Base-by-base conservation (phyloP, 2,888 invertebrate genomes). In the Mechanitis messenoides region DNA sequence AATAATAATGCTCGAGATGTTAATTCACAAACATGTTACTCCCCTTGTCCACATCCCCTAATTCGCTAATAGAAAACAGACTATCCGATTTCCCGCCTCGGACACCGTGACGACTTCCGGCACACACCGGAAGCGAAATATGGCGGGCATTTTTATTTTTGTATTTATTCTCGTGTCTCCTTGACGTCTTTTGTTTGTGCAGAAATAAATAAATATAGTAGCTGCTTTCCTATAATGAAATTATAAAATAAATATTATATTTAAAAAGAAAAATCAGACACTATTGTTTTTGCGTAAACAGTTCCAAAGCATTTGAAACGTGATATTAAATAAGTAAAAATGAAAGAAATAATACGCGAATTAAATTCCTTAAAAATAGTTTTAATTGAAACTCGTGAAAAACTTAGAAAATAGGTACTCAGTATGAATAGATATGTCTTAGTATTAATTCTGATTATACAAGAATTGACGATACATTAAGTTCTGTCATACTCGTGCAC, bases 21-120 rank as follows among this genome's bases (percentile, higher is more conserved):
- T 78, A 77, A 81, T 80, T 81, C 77, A 73, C 76, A 71, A 71
- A 71, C 71, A 70, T 67, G 63, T 72, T 73, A 67, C 61, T 60
- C 45, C 68, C 62, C 47, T 61, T 63, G 56, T 61, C 67, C 62
- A 64, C 61, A 69, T 76, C 85, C 87, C 87, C 87, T 86, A 87
- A 87, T 87, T 84, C 87, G 83, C 80, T 88, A 87, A 88, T 87
- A 87, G 87, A 87, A 85, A 83, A 79, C 83, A 78, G 80, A 80
- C 76, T 82, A 85, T 85, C 84, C 78, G 79, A 84, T 86, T 81
- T 84, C 86, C 78, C 73, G 68, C 69, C 73, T 66, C 77, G 80
- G 78, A 79, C 79, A 78, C 74, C 74, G 78, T 80, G 81, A 82
- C 83, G 80, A 81, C 83, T 80, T 87, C 87, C 87, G 84, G 82